Base-by-base conservation (phyloP, 2,113 vertebrate species). In the Cynocephalus volans region DNA sequence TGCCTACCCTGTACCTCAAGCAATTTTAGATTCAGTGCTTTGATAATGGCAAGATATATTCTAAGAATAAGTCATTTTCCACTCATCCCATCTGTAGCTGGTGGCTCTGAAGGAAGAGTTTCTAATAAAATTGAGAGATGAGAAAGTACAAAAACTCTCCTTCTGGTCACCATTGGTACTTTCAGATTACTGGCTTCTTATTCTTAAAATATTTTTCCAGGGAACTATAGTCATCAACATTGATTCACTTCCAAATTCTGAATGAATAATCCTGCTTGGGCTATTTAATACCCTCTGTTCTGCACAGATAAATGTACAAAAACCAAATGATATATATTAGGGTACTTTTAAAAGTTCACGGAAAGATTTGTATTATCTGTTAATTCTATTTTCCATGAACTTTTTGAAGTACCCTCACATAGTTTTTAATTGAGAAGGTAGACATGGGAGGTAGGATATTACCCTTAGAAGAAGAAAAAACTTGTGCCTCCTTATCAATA, bases 91-190 rank as follows among this genome's bases (percentile, higher is more conserved):
- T 58, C 24, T 93, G 21, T 52, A 69, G 62, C 54, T 87, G 33
- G 33, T 2, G 8, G 24, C 67, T 90, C 45, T 72, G 60, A 65
- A 41, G 26, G 73, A 83, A 72, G 6, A n/a, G 58, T 4, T 65
- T 80, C 54, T 83, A 79, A 95, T 23, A 82, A 82, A 89, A 65
- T 76, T 17, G 82, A 90, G 73, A 77, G 13, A 70, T n/a, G 62
- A 95, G 23, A 91, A 72, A 72, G 54, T 31, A 70, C 17, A 64
- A 73, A 60, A 64, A 24, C 19, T 60, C 82, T 83, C 24, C 31
- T 69, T 3, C 72, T 65, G 56, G 28, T 69, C 23, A 36, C 12
- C 62, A 26, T 21, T 79, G 19, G 75, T 73, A 28, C 45, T 73
- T 70, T 70, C 18, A 26, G 60, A 73, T 84, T 73, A 65, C 10